phyloP scores from a whole-genome alignment of 2,797 vertebrate genomes.

The Simalia tracyae region DNA sequence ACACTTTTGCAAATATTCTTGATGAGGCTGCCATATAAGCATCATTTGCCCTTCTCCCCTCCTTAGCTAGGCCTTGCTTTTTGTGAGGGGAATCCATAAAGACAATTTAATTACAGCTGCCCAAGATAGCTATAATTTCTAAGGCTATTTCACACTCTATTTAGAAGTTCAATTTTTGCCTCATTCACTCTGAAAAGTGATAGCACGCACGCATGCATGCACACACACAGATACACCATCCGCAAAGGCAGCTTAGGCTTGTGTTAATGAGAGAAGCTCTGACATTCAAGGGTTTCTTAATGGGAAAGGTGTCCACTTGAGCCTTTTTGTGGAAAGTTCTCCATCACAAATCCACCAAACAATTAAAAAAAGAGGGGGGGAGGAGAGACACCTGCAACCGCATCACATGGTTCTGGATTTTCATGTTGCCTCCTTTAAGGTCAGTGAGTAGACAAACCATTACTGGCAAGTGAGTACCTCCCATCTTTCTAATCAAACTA shows the following conservation, averaged over 20 bases:
- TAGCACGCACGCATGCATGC: background rate
- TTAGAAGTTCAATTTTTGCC: background rate
- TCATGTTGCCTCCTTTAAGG: background rate
- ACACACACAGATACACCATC: background rate
- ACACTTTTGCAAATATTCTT: fast-evolving
- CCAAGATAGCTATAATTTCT: background rate
- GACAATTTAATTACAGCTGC: fast-evolving
- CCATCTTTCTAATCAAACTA: background rate
- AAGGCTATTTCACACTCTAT: background rate
- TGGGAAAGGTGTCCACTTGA: background rate
- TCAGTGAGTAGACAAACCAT: background rate
- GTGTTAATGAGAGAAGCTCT: background rate
- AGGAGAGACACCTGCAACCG: background rate
- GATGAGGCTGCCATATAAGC: background rate
- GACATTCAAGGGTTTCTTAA: background rate
- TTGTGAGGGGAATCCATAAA: background rate
- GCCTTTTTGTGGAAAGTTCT: background rate
- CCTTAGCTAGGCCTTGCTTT: fast-evolving
- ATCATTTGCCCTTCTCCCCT: background rate
- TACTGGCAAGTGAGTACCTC: background rate
- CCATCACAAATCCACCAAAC: background rate
- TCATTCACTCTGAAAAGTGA: background rate
- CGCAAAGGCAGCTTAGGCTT: background rate
- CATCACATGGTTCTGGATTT: background rate
- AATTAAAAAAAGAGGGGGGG: background rate